These are phyloP conservation scores for Erebia aethiops DNA, from an alignment of 2,888 invertebrate genomes.

Conservation along the genomic window DNA sequence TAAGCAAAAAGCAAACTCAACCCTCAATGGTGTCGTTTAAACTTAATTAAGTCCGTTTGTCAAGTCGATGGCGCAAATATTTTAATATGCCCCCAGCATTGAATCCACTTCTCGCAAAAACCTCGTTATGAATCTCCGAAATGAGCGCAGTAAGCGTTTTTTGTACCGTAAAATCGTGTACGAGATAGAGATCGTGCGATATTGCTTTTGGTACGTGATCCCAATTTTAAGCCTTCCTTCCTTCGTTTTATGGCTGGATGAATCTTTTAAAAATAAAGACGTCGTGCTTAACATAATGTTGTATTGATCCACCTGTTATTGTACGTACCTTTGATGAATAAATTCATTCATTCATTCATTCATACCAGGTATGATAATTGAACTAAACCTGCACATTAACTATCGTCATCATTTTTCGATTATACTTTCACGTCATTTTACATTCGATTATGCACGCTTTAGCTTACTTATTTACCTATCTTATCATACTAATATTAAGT, in stretches of 20 bases:
- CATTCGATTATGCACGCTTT: too few relatives aligned
- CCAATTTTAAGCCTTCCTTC: conserved; percentile 15
- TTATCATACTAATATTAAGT: too few relatives aligned
- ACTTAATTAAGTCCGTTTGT: conserved; percentile 13
- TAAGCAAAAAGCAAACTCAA: conserved; percentile 6
- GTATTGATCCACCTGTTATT: neutral
- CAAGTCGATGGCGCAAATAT: neutral
- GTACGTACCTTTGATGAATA: too few relatives aligned
- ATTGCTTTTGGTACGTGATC: conserved; percentile 20
- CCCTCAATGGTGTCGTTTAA: conserved; percentile 11
- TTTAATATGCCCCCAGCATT: conserved; percentile 8
- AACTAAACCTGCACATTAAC: too few relatives aligned
- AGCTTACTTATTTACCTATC: too few relatives aligned
- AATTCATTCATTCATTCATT: too few relatives aligned
- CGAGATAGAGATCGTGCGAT: conserved; percentile 22
- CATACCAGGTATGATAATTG: too few relatives aligned
- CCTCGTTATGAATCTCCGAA: conserved; percentile 27
- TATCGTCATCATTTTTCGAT: too few relatives aligned
- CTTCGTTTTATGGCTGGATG: conserved; percentile 7
- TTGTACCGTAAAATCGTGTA: conserved; percentile 19
- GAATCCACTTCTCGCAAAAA: conserved; percentile 8
- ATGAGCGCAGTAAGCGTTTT: conserved; percentile 26
- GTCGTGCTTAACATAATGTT: neutral
- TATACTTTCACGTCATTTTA: too few relatives aligned
- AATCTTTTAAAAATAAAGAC: conserved; percentile 37